Conservation (phyloP, 2,797 vertebrate species). For the Mycteria americana region DNA sequence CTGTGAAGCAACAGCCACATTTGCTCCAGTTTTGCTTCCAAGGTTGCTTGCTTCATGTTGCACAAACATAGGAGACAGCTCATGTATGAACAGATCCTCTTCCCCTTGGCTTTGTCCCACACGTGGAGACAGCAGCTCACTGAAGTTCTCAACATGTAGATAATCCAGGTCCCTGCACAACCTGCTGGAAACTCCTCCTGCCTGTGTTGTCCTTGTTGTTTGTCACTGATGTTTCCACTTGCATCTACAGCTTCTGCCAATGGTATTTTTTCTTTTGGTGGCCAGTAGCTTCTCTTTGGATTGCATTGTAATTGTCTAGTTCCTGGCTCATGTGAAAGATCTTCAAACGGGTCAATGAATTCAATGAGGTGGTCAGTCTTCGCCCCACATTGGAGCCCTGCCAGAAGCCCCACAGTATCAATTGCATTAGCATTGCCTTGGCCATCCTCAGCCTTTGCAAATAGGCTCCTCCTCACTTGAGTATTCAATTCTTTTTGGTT, state of each 20-base stretch:
- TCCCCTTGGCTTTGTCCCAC: background rate
- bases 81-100: background rate
- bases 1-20: background rate
- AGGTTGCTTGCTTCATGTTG: background rate
- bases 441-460: background rate
- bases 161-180: background rate
- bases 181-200: background rate
- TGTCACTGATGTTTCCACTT: background rate
- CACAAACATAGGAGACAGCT: background rate
- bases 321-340: background rate
- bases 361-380: background rate
- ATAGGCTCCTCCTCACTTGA: background rate
- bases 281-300: background rate
- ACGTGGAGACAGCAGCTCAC: background rate
- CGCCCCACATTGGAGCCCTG: background rate
- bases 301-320: background rate
- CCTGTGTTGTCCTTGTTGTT: background rate
- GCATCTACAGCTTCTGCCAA: background rate
- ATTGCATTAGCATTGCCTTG: background rate
- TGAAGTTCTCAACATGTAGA: rapidly evolving
- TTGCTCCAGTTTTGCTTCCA: background rate
- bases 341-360: background rate
- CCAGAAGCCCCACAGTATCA: background rate
- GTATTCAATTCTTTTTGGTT: background rate
- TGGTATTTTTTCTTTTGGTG: background rate